Evolutionary conservation across 2,113 vertebrate genomes (phyloP), one percentile per base, ranked within the genome.

Genomic region (Nibea coibor): DNA sequence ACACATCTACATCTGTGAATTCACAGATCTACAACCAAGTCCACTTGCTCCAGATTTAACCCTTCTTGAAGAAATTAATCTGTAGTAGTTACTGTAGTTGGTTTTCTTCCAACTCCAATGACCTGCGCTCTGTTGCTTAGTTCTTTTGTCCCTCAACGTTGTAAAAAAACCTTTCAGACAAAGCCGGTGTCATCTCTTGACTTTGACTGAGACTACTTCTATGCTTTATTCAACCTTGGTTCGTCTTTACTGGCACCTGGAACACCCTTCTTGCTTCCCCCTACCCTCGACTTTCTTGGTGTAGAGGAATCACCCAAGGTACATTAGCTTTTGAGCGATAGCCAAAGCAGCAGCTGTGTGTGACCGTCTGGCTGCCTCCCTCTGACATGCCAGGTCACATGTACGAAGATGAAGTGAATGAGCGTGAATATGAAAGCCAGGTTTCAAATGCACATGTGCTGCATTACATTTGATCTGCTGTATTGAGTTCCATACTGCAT

Each of bases 271-370:
- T 69, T 62, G 51, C 72, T 39, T 57, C 56, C 45, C 65, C 19
- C 8, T 28, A 26, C 42, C 24, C 47, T 24, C 3, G 14, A 67
- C 66, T 24, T 67, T 64, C 39, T 72, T 5, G 17, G 35, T 84
- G 79, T 76, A 42, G 58, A 28, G 78, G 83, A 85, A 90, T 87
- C 82, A 67, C 62, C 26, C 71, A 84, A 83, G 80, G 75, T 89
- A 80, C 80, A 85, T 93, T 90, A 91, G 81, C 24, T 92, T 84
- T 88, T 92, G 84, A 85, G 63, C 12, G 48, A 45, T 31, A 48
- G 88, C 93, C 91, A 93, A 69, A 82, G 75, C 75, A 92, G 83
- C 89, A 93, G 84, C 87, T 74, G 43, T 88, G 84, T 81, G 76
- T 47, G 56, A 81, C 79, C 72, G 75, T 84, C 82, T 88, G 84